Base-by-base conservation (phyloP, 2,888 invertebrate genomes). In the Sarcophaga rosellei region DNA sequence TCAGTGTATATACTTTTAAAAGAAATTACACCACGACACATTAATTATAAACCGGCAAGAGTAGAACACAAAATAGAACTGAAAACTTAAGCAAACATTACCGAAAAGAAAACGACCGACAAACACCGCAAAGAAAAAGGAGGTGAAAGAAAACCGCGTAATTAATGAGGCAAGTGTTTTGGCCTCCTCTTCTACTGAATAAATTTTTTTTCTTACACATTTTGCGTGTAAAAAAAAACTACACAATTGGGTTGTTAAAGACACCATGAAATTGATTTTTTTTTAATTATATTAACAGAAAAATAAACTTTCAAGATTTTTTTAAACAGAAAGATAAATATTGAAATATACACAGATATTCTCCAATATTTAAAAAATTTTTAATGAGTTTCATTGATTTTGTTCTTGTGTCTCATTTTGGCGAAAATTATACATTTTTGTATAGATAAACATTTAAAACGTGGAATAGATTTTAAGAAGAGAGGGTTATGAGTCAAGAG, bases 231-330 rank as follows among this genome's bases (percentile, higher is more conserved):
- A 72, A 72, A 79, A 23, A 35, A 35, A 35, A 6, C 35, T 35
- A 65, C 72, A 72, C 72, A 79, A 79, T 70, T 70, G 78, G 76
- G 59, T 62, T 70, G 62, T 70, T 69, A 45, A 61, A 62, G 20
- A 62, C 44, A 59, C 69, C 69, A 20, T 23, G 69, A 78, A 44
- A 62, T n/a, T 62, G 21, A 44, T 35, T 61, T 44, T 66, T 11
- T 35, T 35, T 35, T 1, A 6, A 6, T 35, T 35, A 6, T 35
- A 25, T 35, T 35, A 35, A 35, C 25, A 25, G 25, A 35, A 35
- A 35, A 35, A 35, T 4, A 25, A 25, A 25, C 25, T 25, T 25
- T 25, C 25, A 25, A 35, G 35, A 35, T 35, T 35, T 35, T 35
- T 35, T 35, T 5, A 25, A 35, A 35, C 35, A 6, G 6, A 35